Conservation (phyloP, 2,797 vertebrate genomes). For the Smutsia temminckii region DNA sequence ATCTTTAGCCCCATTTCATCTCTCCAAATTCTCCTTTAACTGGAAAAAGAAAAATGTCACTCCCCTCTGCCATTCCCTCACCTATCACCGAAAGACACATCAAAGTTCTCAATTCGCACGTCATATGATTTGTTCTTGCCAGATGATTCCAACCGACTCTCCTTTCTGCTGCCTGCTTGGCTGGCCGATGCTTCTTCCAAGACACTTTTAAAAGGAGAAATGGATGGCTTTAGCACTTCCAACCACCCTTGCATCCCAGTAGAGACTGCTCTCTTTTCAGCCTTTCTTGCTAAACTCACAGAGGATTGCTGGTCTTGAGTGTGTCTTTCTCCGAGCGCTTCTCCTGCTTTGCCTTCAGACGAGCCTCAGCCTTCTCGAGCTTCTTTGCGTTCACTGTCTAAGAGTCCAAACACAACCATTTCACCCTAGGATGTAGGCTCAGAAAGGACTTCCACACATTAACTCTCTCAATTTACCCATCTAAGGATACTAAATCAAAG, state of each 20-base stretch:
- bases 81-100: constrained; percentile 97
- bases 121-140: constrained; percentile 98
- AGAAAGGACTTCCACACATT: neutral
- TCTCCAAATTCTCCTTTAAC: neutral
- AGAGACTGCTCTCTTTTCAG: neutral
- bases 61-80: constrained; percentile 74
- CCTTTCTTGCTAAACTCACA: constrained; percentile 86
- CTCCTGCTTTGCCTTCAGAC: constrained; percentile 94
- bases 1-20: neutral
- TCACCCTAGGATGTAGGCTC: neutral
- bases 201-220: constrained; percentile 85
- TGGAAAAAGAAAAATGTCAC: neutral
- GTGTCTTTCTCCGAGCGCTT: constrained; percentile 92
- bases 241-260: neutral
- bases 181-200: constrained; percentile 98
- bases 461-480: neutral
- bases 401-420: constrained; percentile 49
- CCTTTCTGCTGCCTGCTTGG: constrained; percentile 97
- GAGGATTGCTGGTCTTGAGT: constrained; percentile 85
- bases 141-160: constrained; percentile 92
- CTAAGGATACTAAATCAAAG: neutral
- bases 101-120: constrained; percentile 97
- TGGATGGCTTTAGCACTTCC: neutral
- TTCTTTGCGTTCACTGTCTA: constrained; percentile 95
- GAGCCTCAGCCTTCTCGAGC: constrained; percentile 96